Evolutionary conservation across 2,113 vertebrate species (phyloP).

Genomic region (Passer montanus): DNA sequence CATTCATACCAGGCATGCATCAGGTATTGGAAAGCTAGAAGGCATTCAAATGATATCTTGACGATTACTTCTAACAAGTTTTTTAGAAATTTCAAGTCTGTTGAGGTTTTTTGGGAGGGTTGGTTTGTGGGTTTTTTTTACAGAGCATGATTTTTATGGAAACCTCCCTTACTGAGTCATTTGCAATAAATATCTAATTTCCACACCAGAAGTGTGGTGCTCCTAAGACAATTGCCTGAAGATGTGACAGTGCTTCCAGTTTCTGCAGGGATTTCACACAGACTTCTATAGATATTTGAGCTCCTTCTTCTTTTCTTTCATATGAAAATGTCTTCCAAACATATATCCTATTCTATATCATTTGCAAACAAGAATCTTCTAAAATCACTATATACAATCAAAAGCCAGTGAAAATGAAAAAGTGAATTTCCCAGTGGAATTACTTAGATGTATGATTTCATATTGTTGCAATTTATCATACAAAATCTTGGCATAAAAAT

Average conservation of each 20-base stretch:
- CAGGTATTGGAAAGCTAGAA: neutral
- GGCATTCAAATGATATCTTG: neutral
- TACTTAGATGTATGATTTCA: neutral
- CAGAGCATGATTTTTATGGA: neutral
- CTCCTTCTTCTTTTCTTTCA: neutral
- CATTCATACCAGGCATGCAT: neutral
- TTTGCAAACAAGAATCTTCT: neutral
- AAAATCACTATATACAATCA: neutral
- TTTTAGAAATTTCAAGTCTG: neutral
- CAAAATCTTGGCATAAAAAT: neutral
- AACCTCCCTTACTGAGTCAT: neutral
- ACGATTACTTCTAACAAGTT: neutral
- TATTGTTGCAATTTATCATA: neutral
- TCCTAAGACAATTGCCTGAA: neutral
- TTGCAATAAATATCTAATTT: constrained; percentile 19
- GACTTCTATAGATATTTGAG: neutral
- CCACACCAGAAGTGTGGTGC: neutral
- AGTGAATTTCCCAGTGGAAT: neutral
- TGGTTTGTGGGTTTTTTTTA: neutral
- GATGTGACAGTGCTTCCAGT: neutral
- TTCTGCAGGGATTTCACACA: neutral
- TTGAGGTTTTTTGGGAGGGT: neutral
- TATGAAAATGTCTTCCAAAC: neutral
- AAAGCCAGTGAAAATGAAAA: neutral
- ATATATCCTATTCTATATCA: neutral